Evolutionary conservation across 2,113 vertebrate genomes (phyloP).

Genomic region (Pandion haliaetus): DNA sequence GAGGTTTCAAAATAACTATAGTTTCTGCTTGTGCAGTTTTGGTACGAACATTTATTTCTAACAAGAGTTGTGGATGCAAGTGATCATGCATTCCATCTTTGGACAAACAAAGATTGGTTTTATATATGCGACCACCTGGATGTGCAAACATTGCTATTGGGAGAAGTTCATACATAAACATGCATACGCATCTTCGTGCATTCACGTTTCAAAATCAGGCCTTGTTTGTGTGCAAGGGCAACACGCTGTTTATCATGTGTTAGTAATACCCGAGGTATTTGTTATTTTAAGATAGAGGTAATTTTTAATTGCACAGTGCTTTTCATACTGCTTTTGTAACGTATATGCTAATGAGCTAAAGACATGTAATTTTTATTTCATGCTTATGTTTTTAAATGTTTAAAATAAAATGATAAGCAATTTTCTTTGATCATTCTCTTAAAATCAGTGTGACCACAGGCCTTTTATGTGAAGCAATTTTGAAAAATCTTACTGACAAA

Average conservation of each 20-base stretch:
- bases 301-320: not conserved
- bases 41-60: not conserved
- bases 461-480: not conserved
- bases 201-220: not conserved
- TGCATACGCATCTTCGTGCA: not conserved
- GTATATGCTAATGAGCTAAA: not conserved
- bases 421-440: not conserved
- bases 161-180: not conserved
- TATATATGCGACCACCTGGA: not conserved
- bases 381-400: not conserved
- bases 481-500: not conserved
- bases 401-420: slow-evolving; percentile 21
- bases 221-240: not conserved
- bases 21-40: not conserved
- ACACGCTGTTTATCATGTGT: not conserved
- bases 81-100: not conserved
- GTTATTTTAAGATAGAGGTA: not conserved
- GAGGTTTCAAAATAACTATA: not conserved
- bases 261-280: not conserved
- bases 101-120: not conserved
- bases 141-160: not conserved
- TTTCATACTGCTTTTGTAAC: not conserved
- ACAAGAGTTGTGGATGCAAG: not conserved
- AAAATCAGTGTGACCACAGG: not conserved
- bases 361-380: not conserved